phyloP scores from a whole-genome alignment of 2,797 vertebrate species.

The Hydrophis major region DNA sequence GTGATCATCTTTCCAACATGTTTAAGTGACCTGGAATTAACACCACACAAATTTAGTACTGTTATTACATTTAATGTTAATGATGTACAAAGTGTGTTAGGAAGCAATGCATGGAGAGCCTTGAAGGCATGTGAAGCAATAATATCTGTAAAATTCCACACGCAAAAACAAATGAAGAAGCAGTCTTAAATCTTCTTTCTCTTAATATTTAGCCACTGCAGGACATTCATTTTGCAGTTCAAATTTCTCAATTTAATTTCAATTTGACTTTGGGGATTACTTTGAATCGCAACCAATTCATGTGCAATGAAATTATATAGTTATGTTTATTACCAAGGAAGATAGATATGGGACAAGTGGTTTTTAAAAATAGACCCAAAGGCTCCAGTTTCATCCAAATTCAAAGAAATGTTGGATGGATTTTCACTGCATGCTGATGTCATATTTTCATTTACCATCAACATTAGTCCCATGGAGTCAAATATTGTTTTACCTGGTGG shows the following conservation, averaged over 20 bases:
- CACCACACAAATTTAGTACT: not conserved
- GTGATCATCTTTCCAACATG: not conserved
- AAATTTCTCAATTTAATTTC: not conserved
- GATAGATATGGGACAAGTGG: not conserved
- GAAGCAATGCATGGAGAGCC: not conserved
- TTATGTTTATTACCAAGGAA: not conserved
- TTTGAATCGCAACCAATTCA: not conserved
- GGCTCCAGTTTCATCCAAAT: not conserved
- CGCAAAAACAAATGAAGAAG: not conserved
- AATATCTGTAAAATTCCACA: not conserved
- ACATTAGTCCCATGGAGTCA: not conserved
- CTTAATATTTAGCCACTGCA: not conserved
- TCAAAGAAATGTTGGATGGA: not conserved
- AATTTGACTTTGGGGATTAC: not conserved
- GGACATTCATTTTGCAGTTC: not conserved
- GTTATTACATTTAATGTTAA: not conserved
- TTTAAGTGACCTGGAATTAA: not conserved
- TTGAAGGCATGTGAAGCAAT: not conserved
- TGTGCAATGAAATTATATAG: not conserved
- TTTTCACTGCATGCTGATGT: no score
- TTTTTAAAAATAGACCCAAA: not conserved
- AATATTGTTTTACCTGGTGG: conserved; percentile 33
- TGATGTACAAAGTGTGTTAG: not conserved
- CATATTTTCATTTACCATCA: not conserved
- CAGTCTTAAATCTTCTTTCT: not conserved